phyloP scores from a whole-genome alignment of 2,113 vertebrate species.

The Mirounga angustirostris region DNA sequence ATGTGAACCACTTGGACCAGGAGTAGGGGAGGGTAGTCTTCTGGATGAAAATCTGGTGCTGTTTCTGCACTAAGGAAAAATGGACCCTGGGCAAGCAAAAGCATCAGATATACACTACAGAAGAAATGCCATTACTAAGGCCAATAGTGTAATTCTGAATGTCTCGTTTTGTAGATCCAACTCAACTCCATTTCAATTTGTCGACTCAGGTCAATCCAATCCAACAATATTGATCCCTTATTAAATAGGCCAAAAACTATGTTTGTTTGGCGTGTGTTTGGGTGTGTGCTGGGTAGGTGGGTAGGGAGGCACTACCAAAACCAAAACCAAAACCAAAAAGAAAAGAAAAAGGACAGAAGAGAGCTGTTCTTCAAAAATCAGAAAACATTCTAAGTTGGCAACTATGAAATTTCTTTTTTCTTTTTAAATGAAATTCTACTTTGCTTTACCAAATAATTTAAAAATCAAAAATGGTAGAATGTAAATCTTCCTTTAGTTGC shows the following conservation, averaged over 20 bases:
- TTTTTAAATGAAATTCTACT: background rate
- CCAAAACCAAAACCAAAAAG: background rate
- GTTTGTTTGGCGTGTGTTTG: background rate
- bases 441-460: background rate
- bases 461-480: background rate
- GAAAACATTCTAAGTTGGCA: background rate
- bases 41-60: background rate
- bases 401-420: background rate
- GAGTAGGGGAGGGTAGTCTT: background rate
- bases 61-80: background rate
- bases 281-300: background rate
- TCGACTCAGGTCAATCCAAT: background rate
- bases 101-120: background rate
- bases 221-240: background rate
- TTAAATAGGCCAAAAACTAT: background rate
- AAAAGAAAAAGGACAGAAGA: background rate
- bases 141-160: background rate
- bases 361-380: background rate
- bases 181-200: background rate
- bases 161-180: background rate
- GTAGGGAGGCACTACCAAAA: background rate
- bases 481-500: background rate
- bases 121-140: background rate
- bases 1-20: background rate
- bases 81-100: background rate